Evolutionary conservation across 2,113 vertebrate species (phyloP), one percentile per base, ranked within the genome.

Genomic region (Illadopsis cleaveri): DNA sequence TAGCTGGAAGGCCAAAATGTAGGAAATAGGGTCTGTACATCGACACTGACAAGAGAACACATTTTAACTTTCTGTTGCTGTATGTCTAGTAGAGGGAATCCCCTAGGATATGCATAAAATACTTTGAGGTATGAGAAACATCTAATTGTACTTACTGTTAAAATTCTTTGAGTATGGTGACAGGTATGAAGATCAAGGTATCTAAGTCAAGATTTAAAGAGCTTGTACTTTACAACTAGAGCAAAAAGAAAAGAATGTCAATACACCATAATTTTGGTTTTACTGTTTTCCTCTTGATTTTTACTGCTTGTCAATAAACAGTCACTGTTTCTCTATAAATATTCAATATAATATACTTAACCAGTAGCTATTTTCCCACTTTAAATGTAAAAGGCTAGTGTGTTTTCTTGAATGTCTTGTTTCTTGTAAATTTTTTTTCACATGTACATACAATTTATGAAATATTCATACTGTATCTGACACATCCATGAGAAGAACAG

Each of bases 401-500:
- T 79, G 54, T 85, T 91, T 87, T 71, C 70, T 89, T 82, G 21
- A 76, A 87, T 90, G 35, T 94, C 54, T 90, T 88, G 6, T 54
- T 86, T 80, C 70, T 85, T 61, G 28, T 64, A 61, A 30, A 51
- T 54, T 50, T 90, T 56, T 84, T 96, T 97, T 89, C 81, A 73
- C 78, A 93, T 89, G 61, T 76, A 50, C 45, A 86, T 79, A 82
- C 47, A 94, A 87, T 93, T 97, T 62, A 95, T 89, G 89, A 97
- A 91, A 96, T 97, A 90, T 81, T 94, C 85, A 97, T 93, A 68
- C 48, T 44, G 57, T 84, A 80, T 88, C 86, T 95, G 45, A 80
- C 57, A 96, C 82, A 95, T 96, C 48, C 95, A 90, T n/a, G 44
- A 97, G 82, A 95, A 91, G 82, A 78, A 62, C 92, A 78, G 75